Base-by-base conservation (phyloP, 2,113 vertebrate species). In the Eclectus roratus region DNA sequence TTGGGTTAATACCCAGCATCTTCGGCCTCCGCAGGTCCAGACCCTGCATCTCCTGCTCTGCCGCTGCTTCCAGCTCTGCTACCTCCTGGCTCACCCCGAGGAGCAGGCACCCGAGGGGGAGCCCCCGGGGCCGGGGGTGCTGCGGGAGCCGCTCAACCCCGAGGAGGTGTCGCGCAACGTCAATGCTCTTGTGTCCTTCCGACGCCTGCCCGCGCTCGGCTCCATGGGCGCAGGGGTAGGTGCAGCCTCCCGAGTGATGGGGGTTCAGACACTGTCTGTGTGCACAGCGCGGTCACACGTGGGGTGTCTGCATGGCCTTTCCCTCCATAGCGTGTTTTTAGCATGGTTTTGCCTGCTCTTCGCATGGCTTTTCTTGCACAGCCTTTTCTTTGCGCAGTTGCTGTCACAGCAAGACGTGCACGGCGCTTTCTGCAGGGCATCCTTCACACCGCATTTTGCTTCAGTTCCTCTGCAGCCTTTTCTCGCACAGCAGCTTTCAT, bases 1-100 rank as follows among this genome's bases (percentile, higher is more conserved):
- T n/a, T 4, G 13, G 56, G 33, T 58, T n/a, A 23, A 58, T 10
- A 39, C 39, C 17, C 33, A 21, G 66, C 15, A 3, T 12, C 50
- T 71, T n/a, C 44, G 2, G 4, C 82, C 87, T 37, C 29, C 27
- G 24, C 53, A 99, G 99, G 98, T 98, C 50, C 98, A 99, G 96
- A 98, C 98, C 88, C 96, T 99, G 97, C 99, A 99, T 94, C 98
- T 99, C 95, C 95, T 99, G 92, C 98, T 99, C 56, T 99, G 99
- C 97, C 99, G 99, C 79, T 99, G 98, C 95, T 99, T 99, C 98
- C 99, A 99, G 98, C 97, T 99, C 14, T 97, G 94, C 23, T 98
- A 99, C 96, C 96, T 99, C 52, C 92, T 98, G 88, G 98, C 98
- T 21, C 99, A 99, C 81, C 99, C 99, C 2, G 99, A 99, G 64